Evolutionary conservation across 2,888 invertebrate genomes (phyloP), one percentile per base, ranked within the genome.

Genomic region (Sceliomorpha sp.): DNA sequence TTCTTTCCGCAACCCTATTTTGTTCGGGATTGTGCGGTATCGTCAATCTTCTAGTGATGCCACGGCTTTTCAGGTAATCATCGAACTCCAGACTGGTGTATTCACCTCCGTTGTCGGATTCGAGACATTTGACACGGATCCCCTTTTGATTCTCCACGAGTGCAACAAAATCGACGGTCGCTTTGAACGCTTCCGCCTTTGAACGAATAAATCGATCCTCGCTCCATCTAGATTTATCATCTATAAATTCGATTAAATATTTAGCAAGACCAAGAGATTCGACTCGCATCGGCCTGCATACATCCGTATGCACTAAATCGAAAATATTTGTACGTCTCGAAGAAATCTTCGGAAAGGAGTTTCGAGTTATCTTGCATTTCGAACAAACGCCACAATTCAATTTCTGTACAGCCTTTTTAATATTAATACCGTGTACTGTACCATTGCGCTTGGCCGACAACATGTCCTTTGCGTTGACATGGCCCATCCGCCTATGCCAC

Each of bases 211-310:
- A 47, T 10, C 10, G 7, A 1, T 32, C 47, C 32, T 47, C 47
- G 24, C 39, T 63, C 64, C 67, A 75, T 6, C 72, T 42, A 1
- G 70, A 51, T 29, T 36, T 20, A 45, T 77, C 76, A 37, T 77
- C 76, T 6, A 74, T 73, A 15, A 77, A 75, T 7, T 67, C 66
- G 0, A 74, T 44, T 13, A 70, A 70, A 47, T 74, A 77, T 39
- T 20, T 67, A 0, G 58, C 20, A 17, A 63, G 36, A 13, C 60
- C 58, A 8, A 48, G 8, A 1, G 71, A 73, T 36, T 34, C 20
- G 1, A 27, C 20, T 6, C 59, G 31, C 68, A 70, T 71, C 0
- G 76, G 75, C 5, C 77, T 74, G 15, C 69, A 70, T 5, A 77
- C 64, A 34, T 71, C 75, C 1, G 71, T 55, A 20, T 74, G 75